These are phyloP conservation scores for Drosophila lini DNA, from an alignment of 1,140 invertebrate genomes.

Conservation along the genomic window DNA sequence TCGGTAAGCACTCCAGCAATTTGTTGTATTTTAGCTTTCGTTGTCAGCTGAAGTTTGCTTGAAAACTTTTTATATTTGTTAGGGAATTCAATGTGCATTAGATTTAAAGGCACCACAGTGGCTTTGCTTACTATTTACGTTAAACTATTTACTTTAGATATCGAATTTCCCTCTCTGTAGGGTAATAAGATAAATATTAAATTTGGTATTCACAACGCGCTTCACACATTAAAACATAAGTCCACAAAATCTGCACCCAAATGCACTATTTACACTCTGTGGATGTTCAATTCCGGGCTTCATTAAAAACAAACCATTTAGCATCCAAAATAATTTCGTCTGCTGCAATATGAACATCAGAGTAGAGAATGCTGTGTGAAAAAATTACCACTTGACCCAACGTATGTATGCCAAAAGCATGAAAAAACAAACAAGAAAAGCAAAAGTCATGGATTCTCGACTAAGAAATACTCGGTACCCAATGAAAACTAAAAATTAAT, in stretches of 20 bases:
- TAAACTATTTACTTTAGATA: not conserved
- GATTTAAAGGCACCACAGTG: too few relatives aligned
- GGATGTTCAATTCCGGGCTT: not conserved
- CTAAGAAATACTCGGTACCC: not conserved
- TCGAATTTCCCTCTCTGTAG: not conserved
- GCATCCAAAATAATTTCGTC: slow-evolving; percentile 5
- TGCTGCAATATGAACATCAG: slow-evolving; percentile 17
- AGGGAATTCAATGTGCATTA: not conserved
- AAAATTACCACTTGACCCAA: slow-evolving; percentile 33
- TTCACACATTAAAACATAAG: too few relatives aligned
- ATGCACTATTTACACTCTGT: not conserved
- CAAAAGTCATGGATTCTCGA: not conserved
- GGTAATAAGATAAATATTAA: not conserved
- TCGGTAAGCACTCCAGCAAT: slow-evolving; percentile 56
- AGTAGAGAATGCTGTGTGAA: slow-evolving; percentile 13
- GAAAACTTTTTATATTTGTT: slow-evolving; percentile 49
- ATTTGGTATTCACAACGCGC: too few relatives aligned
- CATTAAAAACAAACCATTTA: slow-evolving; percentile 21
- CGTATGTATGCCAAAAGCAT: slow-evolving; percentile 20
- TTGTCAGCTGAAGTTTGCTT: slow-evolving; percentile 60
- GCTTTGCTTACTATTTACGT: not conserved
- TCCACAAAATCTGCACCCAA: not conserved
- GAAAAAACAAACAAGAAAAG: not conserved
- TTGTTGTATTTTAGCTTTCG: slow-evolving; percentile 59
- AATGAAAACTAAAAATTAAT: too few relatives aligned